These are phyloP conservation scores for Homarus gammarus DNA, from an alignment of 2,888 invertebrate species.

Conservation along the genomic window DNA sequence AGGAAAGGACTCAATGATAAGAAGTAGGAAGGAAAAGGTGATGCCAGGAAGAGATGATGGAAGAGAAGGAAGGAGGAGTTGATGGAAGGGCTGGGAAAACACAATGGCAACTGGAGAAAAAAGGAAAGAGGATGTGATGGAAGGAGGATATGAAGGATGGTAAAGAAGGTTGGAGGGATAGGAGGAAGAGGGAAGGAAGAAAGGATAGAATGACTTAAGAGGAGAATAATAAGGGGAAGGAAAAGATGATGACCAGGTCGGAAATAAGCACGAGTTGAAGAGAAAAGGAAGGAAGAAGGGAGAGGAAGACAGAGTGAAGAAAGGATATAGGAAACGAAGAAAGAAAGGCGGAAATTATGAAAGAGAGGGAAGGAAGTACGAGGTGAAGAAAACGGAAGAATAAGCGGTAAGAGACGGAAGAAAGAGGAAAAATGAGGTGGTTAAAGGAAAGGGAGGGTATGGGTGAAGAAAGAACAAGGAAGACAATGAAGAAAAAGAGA, in stretches of 20 bases:
- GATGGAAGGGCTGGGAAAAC: too few species aligned
- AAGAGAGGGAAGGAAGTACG: neutral
- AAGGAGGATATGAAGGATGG: too few species aligned
- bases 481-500: slow-evolving; percentile 2
- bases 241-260: neutral
- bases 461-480: neutral
- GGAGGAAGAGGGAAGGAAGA: too few species aligned
- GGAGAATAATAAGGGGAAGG: neutral
- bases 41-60: neutral
- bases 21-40: neutral
- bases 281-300: neutral
- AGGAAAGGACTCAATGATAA: neutral
- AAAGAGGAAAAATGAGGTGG: neutral
- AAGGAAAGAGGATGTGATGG: neutral
- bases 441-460: neutral
- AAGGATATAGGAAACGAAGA: neutral
- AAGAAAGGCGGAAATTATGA: too few species aligned
- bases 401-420: neutral
- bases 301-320: neutral
- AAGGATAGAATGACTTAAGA: neutral
- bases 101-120: too few species aligned
- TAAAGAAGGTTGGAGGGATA: too few species aligned
- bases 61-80: neutral
- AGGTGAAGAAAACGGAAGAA: neutral
- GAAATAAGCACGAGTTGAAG: neutral